Conservation (phyloP, 2,888 invertebrate species). For the Heliconius sara region DNA sequence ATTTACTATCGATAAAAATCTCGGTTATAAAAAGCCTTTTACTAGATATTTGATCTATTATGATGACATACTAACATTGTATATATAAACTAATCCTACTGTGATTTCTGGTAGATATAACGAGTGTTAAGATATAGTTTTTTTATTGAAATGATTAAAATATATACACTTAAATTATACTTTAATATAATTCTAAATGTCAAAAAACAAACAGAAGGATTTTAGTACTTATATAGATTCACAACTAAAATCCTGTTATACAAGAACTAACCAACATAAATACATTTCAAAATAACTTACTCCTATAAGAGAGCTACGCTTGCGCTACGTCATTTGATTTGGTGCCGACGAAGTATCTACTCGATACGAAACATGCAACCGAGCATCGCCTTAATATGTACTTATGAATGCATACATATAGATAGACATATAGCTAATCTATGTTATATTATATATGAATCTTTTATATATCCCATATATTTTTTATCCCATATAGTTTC, state of each 20-base stretch:
- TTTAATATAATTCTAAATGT: too few relatives aligned
- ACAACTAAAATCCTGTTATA: neutral
- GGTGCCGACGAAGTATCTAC: conserved; percentile 16
- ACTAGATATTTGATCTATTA: conserved; percentile 14
- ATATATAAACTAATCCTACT: neutral
- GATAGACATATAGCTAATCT: too few relatives aligned
- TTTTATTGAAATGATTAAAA: too few relatives aligned
- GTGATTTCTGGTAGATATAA: neutral
- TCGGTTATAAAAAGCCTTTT: conserved; percentile 27
- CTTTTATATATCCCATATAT: neutral
- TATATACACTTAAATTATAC: too few relatives aligned
- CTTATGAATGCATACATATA: neutral
- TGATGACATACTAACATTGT: neutral
- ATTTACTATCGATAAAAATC: conserved; percentile 35
- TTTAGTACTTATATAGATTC: too few relatives aligned
- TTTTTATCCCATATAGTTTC: neutral
- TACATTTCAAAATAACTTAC: conserved; percentile 4
- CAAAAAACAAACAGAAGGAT: too few relatives aligned
- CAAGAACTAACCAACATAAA: conserved; percentile 8
- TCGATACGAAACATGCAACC: conserved; percentile 17
- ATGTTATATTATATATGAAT: too few relatives aligned
- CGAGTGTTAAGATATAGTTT: neutral
- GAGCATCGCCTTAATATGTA: neutral
- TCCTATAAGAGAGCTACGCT: conserved; percentile 21
- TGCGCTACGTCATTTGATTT: conserved; percentile 28